Evolutionary conservation across 2,113 vertebrate species (phyloP).

Genomic region (Ictalurus punctatus): DNA sequence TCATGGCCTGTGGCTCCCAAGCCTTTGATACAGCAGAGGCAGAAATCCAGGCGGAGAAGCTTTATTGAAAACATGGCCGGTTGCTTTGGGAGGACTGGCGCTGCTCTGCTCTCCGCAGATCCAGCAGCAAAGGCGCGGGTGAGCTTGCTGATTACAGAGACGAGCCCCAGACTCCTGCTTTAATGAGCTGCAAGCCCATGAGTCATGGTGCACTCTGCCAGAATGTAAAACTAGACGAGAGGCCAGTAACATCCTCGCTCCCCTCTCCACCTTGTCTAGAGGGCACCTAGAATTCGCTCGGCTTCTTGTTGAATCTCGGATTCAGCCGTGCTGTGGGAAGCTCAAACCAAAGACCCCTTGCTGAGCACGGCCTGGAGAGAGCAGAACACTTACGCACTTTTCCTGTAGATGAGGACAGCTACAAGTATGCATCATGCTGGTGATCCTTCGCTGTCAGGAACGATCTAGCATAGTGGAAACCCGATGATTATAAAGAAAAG

Average conservation of each 20-base stretch:
- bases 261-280: conserved; percentile 37
- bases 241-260: conserved; percentile 28
- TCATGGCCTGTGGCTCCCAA: conserved; percentile 46
- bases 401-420: neutral
- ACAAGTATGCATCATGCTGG: neutral
- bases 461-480: neutral
- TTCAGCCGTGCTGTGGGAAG: neutral
- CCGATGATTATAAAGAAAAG: neutral
- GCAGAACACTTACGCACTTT: neutral
- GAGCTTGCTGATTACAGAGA: conserved; percentile 56
- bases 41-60: conserved; percentile 45
- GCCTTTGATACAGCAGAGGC: conserved; percentile 56
- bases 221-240: conserved; percentile 54
- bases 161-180: conserved; percentile 57
- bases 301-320: conserved; percentile 7
- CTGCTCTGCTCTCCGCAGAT: conserved; percentile 47
- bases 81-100: conserved; percentile 41
- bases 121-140: conserved; percentile 49
- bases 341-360: conserved; percentile 2
- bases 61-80: conserved; percentile 59
- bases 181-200: conserved; percentile 58
- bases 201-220: conserved; percentile 52
- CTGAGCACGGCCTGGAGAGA: neutral
- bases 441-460: neutral
- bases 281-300: conserved; percentile 27